A percentile compares a stretch with the other conserved stretches of the same genome.
These are phyloP conservation scores for Oreotrochilus melanogaster DNA, from an alignment of 2,113 vertebrate genomes.

Conservation along the genomic window DNA sequence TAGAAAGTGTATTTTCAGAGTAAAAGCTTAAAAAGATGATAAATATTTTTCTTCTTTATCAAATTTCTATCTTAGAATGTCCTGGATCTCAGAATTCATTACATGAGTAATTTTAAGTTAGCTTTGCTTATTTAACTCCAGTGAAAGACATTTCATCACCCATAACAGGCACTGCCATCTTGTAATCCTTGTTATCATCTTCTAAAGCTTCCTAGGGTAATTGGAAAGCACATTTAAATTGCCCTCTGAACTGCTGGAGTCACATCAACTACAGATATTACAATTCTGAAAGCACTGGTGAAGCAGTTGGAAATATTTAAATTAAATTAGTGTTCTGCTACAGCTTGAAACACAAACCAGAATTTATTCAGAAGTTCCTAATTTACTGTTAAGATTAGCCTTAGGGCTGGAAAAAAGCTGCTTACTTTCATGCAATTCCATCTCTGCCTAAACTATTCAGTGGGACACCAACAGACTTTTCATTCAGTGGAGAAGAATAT, in stretches of 20 bases:
- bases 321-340: not conserved
- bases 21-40: not conserved
- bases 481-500: not conserved
- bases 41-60: not conserved
- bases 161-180: not conserved
- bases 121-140: constrained; percentile 46
- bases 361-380: constrained; percentile 29
- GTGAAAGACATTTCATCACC: constrained; percentile 12
- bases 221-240: constrained; percentile 23
- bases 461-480: not conserved
- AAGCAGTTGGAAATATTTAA: constrained; percentile 52
- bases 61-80: not conserved
- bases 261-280: constrained; percentile 47
- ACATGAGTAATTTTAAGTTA: not conserved
- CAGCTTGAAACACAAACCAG: constrained; percentile 42
- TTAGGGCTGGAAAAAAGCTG: constrained; percentile 16
- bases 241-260: constrained; percentile 31
- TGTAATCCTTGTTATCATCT: not conserved
- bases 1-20: not conserved
- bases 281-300: not conserved
- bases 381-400: not conserved
- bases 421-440: not conserved
- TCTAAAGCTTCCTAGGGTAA: constrained; percentile 7
- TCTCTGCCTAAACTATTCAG: not conserved
- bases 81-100: not conserved